These are phyloP conservation scores for Dynastes maya DNA, from an alignment of 2,888 invertebrate genomes.

Conservation along the genomic window DNA sequence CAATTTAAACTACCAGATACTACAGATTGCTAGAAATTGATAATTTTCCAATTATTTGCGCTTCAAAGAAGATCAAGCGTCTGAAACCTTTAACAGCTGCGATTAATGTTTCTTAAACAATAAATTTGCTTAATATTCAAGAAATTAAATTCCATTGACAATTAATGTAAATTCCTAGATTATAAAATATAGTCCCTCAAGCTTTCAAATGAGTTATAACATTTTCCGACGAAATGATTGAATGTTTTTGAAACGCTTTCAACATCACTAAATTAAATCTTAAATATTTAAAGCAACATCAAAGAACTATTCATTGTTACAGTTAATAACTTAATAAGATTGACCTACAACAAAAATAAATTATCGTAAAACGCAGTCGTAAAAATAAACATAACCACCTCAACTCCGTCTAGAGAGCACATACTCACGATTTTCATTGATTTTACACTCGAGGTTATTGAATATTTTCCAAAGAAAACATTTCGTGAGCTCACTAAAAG, in stretches of 20 bases:
- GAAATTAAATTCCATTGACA: no score
- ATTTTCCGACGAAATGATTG: no score
- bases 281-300: slow-evolving; percentile 22
- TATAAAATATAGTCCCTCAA: no score
- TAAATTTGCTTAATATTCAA: no score
- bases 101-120: no score
- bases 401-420: slow-evolving; percentile 2
- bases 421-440: background rate
- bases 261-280: background rate
- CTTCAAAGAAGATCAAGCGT: no score
- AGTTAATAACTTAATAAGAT: slow-evolving; percentile 23
- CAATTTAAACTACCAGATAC: no score
- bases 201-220: no score
- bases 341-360: slow-evolving; percentile 43
- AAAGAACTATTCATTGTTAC: background rate
- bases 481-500: slow-evolving; percentile 19
- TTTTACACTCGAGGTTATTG: slow-evolving; percentile 18
- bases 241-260: background rate
- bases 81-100: no score
- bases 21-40: no score
- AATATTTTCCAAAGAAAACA: slow-evolving; percentile 43
- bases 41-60: no score
- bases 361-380: slow-evolving; percentile 4
- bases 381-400: slow-evolving; percentile 28
- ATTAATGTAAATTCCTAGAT: no score